Percentiles rank a stretch among this genome's conserved stretches.
These are phyloP conservation scores for Diglossa cyanea DNA, from an alignment of 2,797 vertebrate species.

Conservation along the genomic window DNA sequence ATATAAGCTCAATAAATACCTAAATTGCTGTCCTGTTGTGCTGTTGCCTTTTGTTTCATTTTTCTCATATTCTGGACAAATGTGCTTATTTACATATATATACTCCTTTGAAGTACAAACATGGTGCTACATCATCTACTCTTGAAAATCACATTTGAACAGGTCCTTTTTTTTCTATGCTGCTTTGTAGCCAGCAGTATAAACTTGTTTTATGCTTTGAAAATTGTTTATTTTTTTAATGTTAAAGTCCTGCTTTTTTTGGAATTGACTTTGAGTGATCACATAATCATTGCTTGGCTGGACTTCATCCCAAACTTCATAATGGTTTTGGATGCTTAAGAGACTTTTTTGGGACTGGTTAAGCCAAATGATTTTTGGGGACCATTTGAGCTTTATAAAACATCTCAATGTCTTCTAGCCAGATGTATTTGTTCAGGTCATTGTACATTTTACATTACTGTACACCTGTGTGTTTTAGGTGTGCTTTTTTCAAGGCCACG, in stretches of 20 bases:
- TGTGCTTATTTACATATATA: neutral
- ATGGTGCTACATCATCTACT: neutral
- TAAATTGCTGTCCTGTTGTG: neutral
- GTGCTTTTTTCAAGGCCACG: neutral
- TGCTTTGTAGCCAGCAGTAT: neutral
- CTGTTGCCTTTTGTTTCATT: neutral
- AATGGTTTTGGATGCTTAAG: neutral
- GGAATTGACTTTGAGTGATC: neutral
- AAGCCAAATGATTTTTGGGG: neutral
- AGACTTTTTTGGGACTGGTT: neutral
- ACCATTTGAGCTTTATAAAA: neutral
- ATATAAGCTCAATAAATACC: neutral
- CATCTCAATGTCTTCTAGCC: neutral
- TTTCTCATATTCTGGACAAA: neutral
- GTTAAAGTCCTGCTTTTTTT: neutral
- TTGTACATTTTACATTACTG: neutral
- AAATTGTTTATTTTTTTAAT: neutral
- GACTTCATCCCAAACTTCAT: neutral
- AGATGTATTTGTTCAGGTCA: neutral
- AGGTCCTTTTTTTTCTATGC: neutral
- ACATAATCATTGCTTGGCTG: neutral
- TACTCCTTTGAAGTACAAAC: neutral
- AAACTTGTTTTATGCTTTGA: neutral
- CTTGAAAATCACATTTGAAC: neutral
- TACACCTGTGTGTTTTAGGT: neutral